A percentile compares a stretch with the other conserved stretches of the same genome.
These are phyloP conservation scores for Triops cancriformis DNA, from an alignment of 1,140 invertebrate genomes.

Conservation along the genomic window DNA sequence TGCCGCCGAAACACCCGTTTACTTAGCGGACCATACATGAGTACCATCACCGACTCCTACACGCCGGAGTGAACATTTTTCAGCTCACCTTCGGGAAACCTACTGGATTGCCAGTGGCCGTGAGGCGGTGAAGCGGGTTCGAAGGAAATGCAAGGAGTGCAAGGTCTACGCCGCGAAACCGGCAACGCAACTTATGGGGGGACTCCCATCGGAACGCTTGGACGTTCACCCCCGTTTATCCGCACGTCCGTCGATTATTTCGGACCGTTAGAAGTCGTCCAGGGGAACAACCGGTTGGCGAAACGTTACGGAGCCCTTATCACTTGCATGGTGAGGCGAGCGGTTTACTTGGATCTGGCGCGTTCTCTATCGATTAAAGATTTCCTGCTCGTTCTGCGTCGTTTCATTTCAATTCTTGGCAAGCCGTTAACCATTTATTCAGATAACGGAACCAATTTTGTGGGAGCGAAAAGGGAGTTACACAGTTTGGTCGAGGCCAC, in stretches of 20 bases:
- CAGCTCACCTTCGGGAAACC: not conserved
- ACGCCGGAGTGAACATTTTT: not conserved
- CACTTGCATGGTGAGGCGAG: constrained; percentile 21
- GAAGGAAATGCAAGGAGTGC: constrained; percentile 14
- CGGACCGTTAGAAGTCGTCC: constrained; percentile 32
- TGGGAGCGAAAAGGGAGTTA: constrained; percentile 31
- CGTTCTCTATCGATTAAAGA: constrained; percentile 30
- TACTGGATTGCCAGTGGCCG: constrained; percentile 23
- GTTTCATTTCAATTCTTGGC: constrained; percentile 34
- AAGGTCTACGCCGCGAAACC: not conserved
- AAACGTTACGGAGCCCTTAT: constrained; percentile 28
- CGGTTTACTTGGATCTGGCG: constrained; percentile 33
- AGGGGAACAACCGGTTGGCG: not conserved
- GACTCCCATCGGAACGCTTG: constrained; percentile 26
- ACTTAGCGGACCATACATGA: not conserved
- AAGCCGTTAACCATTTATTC: constrained; percentile 29
- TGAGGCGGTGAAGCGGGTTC: constrained; percentile 12
- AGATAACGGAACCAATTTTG: constrained; percentile 37
- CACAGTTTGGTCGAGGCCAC: not conserved
- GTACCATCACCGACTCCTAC: not conserved
- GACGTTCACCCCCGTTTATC: constrained; percentile 31
- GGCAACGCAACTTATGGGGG: constrained; percentile 22
- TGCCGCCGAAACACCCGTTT: constrained; percentile 12
- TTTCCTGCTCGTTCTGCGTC: constrained; percentile 32
- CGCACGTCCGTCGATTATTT: constrained; percentile 35